A percentile compares a stretch with the other conserved stretches of the same genome.
Conservation (phyloP, 2,888 invertebrate genomes). For the Erebia ligea region DNA sequence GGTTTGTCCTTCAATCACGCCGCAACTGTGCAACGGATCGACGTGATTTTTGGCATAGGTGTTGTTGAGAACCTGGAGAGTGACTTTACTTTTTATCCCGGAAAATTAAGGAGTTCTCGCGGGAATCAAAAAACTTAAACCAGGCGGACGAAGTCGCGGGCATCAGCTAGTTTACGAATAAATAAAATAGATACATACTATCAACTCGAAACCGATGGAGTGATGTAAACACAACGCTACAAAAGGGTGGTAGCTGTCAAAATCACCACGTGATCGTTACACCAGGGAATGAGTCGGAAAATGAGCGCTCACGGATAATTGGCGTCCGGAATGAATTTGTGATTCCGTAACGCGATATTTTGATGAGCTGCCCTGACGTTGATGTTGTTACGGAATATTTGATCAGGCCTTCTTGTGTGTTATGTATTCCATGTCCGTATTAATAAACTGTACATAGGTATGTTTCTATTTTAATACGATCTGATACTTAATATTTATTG, state of each 20-base stretch:
- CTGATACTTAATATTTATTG: too few relatives aligned
- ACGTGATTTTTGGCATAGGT: too few relatives aligned
- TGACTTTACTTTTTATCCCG: too few relatives aligned
- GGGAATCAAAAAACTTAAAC: too few relatives aligned
- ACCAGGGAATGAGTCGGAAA: slow-evolving; percentile 79
- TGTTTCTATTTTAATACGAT: background rate
- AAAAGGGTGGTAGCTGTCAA: slow-evolving; percentile 67
- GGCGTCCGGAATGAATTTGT: slow-evolving; percentile 76
- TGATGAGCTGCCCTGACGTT: slow-evolving; percentile 71
- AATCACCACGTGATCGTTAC: slow-evolving; percentile 82
- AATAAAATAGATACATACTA: background rate
- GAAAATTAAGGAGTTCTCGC: too few relatives aligned
- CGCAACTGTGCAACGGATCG: too few relatives aligned
- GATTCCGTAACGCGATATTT: slow-evolving; percentile 79
- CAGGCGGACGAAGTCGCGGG: too few relatives aligned
- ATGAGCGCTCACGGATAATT: slow-evolving; percentile 79
- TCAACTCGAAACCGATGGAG: slow-evolving; percentile 25
- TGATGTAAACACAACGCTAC: slow-evolving; percentile 46
- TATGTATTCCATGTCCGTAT: background rate
- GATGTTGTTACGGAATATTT: slow-evolving; percentile 37
- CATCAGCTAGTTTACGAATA: too few relatives aligned
- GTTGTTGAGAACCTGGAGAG: too few relatives aligned
- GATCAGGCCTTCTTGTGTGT: slow-evolving; percentile 23
- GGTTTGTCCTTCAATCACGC: too few relatives aligned
- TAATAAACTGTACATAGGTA: background rate